Conservation (phyloP, 2,113 vertebrate genomes). For the Thunnus thynnus region DNA sequence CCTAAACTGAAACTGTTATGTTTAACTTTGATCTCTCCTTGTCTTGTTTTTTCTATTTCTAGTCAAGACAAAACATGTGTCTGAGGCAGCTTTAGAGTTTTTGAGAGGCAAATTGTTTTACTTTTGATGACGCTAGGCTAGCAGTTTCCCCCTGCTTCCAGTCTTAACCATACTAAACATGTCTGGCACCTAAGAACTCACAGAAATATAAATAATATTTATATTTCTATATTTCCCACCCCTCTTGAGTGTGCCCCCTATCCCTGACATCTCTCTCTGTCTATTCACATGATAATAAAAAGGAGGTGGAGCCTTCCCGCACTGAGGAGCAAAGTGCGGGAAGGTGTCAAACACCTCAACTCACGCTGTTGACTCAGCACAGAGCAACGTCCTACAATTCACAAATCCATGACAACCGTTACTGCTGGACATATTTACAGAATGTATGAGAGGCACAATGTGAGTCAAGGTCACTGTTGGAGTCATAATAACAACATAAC, state of each 20-base stretch:
- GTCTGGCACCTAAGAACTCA: too few species aligned
- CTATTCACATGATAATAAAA: conserved; percentile 30
- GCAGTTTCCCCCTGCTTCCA: too few species aligned
- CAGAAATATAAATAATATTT: too few species aligned
- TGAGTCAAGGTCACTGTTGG: not conserved
- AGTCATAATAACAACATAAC: conserved; percentile 24
- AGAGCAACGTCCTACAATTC: not conserved
- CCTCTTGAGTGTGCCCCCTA: not conserved
- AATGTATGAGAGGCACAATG: not conserved
- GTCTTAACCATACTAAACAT: too few species aligned
- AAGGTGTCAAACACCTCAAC: not conserved
- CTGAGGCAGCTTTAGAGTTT: too few species aligned
- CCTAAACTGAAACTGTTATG: too few species aligned
- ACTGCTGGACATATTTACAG: not conserved
- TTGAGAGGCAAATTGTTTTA: too few species aligned
- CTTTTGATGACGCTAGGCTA: too few species aligned
- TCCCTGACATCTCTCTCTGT: not conserved
- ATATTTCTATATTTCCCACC: not conserved
- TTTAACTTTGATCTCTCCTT: too few species aligned
- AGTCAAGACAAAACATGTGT: too few species aligned
- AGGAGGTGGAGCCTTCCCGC: conserved; percentile 37
- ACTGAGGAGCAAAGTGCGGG: not conserved
- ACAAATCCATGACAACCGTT: not conserved
- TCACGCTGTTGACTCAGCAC: conserved; percentile 6
- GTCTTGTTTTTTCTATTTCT: too few species aligned